Base-by-base conservation (phyloP, 2,888 invertebrate species). In the Metellina segmentata region DNA sequence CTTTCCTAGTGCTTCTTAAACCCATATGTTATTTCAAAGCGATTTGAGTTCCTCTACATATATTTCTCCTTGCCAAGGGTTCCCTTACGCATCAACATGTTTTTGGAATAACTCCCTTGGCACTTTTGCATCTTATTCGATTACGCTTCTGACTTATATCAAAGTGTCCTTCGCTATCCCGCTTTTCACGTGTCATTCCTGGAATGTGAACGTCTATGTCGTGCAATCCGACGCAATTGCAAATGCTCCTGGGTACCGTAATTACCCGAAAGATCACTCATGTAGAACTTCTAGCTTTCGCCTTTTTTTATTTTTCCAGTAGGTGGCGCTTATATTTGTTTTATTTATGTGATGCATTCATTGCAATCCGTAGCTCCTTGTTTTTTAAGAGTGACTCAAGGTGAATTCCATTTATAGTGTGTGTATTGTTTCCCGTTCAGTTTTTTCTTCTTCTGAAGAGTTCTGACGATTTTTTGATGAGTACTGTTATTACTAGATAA, bases 261-360 rank as follows among this genome's bases (percentile, higher is more conserved):
- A 85, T 85, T 53, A 48, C 85, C 7, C 34, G 85, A 48, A 85
- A 85, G 53, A 53, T 53, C 74, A 20, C 72, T 83, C 83, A 83
- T 74, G 83, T 72, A 83, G 72, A 74, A 74, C 20, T 19, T 13
- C 48, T 78, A 19, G 52, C 52, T 69, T 8, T 61, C 20, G 13
- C 34, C 20, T 61, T 79, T 61, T 34, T 11, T 34, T 34, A 61
- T 34, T 13, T 48, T 79, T 34, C 79, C 69, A 61, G 53, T 1
- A 79, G 79, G 61, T 79, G 79, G 79, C 79, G 79, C 75, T 75
- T 75, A 49, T 77, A 49, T 51, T 61, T 61, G 79, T 34, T 16
- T 13, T 19, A 34, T 34, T 77, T 61, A 61, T 61, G 11, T 11
- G 13, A 6, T 61, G 9, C 61, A 61, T 61, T 61, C 11, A 61